A percentile compares a stretch with the other conserved stretches of the same genome.
Conservation (phyloP, 2,797 vertebrate species). For the Pangasius larnaudii region DNA sequence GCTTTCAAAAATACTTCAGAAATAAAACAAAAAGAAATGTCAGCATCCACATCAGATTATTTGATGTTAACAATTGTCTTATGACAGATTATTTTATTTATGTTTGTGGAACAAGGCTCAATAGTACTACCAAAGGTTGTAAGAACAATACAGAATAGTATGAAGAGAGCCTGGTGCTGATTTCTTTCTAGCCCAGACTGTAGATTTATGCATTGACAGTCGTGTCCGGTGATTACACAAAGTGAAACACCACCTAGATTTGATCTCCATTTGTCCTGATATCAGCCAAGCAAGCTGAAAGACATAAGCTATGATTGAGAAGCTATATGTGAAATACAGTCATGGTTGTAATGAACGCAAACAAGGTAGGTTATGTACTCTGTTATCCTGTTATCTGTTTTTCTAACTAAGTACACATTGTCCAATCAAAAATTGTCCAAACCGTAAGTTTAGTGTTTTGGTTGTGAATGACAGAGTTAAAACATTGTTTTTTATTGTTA, state of each 20-base stretch:
- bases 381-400: too few species aligned
- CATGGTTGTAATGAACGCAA: neutral
- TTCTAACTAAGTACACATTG: neutral
- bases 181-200: neutral
- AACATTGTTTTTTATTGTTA: neutral
- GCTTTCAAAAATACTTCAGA: neutral
- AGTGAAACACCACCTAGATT: neutral
- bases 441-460: neutral
- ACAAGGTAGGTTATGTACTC: too few species aligned
- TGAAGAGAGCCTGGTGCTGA: neutral
- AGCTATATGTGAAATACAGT: neutral
- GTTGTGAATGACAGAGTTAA: neutral
- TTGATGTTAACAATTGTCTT: neutral
- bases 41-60: neutral
- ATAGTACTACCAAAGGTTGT: neutral
- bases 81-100: neutral
- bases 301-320: too few species aligned
- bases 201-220: neutral
- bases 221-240: neutral
- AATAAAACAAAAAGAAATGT: neutral
- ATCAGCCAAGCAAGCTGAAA: neutral
- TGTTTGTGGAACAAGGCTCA: neutral
- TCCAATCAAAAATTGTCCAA: neutral
- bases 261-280: neutral
- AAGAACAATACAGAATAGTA: neutral